These are phyloP conservation scores for Acleris holmiana DNA, from an alignment of 2,888 invertebrate species.

Conservation along the genomic window DNA sequence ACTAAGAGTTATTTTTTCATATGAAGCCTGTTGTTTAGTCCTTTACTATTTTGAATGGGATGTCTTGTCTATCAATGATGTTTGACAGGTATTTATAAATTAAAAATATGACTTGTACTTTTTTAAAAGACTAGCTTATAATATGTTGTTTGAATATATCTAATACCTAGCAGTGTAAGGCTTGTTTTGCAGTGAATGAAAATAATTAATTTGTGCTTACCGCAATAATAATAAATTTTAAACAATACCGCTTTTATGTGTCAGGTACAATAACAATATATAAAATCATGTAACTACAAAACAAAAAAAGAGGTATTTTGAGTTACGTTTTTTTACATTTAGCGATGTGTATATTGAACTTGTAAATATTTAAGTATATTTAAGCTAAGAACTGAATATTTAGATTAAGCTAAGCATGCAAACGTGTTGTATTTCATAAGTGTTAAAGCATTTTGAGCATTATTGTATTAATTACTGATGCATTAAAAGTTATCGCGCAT, in stretches of 20 bases:
- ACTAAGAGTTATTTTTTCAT: too few species aligned
- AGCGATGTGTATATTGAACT: not conserved
- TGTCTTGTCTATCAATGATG: not conserved
- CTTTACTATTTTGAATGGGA: too few species aligned
- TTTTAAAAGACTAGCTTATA: conserved; percentile 3
- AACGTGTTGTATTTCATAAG: conserved; percentile 8
- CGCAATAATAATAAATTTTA: not conserved
- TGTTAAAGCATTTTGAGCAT: conserved; percentile 45
- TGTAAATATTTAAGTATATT: conserved; percentile 9
- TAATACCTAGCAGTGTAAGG: not conserved
- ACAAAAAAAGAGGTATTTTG: not conserved
- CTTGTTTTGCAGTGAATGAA: conserved; percentile 14
- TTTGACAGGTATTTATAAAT: conserved; percentile 12
- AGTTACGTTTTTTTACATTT: not conserved
- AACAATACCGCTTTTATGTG: conserved; percentile 10
- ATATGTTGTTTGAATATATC: conserved; percentile 12
- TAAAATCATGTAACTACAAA: not conserved
- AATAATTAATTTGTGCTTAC: conserved; percentile 11
- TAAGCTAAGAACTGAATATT: conserved; percentile 8
- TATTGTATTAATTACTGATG: conserved; percentile 37
- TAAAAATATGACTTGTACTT: conserved; percentile 1
- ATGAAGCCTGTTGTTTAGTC: too few species aligned
- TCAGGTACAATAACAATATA: not conserved
- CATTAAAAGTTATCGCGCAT: conserved; percentile 46
- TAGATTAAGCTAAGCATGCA: conserved; percentile 18